A percentile compares a stretch with the other conserved stretches of the same genome.
phyloP scores from a whole-genome alignment of 2,797 vertebrate species.

The Sebastes paucispinis region DNA sequence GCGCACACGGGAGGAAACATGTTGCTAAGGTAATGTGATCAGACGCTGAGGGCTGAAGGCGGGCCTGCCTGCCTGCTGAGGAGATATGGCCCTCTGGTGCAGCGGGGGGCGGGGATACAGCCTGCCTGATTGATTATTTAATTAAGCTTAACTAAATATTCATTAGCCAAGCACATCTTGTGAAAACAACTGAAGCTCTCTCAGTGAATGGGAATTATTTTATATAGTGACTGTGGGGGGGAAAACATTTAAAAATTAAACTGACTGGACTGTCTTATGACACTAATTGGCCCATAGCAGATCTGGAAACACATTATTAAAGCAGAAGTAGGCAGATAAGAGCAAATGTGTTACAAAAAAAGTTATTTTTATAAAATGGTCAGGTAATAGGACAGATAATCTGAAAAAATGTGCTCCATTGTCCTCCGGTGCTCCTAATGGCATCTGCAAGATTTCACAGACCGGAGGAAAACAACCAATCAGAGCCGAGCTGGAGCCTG shows the following conservation, averaged over 20 bases:
- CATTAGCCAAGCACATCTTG: conserved; percentile 51
- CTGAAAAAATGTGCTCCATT: too few relatives aligned
- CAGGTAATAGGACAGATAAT: too few relatives aligned
- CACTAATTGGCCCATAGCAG: conserved; percentile 18
- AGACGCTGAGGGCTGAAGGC: conserved; percentile 51
- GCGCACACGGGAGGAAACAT: conserved; percentile 22
- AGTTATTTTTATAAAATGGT: too few relatives aligned
- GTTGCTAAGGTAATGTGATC: conserved; percentile 59
- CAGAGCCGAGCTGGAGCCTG: too few relatives aligned
- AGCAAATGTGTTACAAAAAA: too few relatives aligned
- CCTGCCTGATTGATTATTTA: conserved; percentile 73
- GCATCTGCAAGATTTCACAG: too few relatives aligned
- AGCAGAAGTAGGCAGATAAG: not conserved
- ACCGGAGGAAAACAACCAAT: too few relatives aligned
- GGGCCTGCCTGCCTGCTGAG: conserved; percentile 22
- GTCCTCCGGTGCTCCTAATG: too few relatives aligned
- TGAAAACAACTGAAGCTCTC: conserved; percentile 49
- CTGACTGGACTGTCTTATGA: conserved; percentile 15
- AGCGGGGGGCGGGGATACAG: conserved; percentile 50
- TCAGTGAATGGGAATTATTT: conserved; percentile 35
- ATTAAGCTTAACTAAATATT: conserved; percentile 73
- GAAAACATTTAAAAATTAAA: not conserved
- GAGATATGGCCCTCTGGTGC: conserved; percentile 29
- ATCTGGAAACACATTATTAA: conserved; percentile 12
- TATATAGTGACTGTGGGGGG: conserved; percentile 28